Base-by-base conservation (phyloP, 1,140 invertebrate species). In the Microplitis demolitor region DNA sequence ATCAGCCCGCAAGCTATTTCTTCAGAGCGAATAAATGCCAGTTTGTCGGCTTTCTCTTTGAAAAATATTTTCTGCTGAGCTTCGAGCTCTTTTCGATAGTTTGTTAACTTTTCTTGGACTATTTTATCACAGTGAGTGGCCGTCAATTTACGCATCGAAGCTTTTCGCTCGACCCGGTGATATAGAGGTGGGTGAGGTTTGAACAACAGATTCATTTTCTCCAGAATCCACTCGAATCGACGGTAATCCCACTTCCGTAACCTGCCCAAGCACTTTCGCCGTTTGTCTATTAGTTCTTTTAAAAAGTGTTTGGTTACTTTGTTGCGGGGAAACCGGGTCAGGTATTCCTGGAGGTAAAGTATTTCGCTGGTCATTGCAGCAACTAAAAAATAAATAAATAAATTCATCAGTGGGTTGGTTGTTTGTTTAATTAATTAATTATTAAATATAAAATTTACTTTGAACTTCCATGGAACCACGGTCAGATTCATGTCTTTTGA, bases 141-240 rank as follows among this genome's bases (percentile, higher is more conserved):
- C 0, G 91, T 93, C 72, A 94, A 78, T 82, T 89, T 91, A 63
- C 87, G 87, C 13, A 93, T 78, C 0, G 91, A 92, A 61, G 91
- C 89, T 79, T 93, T 94, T 61, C 91, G 88, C 4, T n/a, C 50
- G 31, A 45, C 31, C 4, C 11, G 61, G 53, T 63, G 11, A 13
- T 79, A 87, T 85, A 90, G 91, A 89, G 84, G 77, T 4, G 93
- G 91, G 71, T 86, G 81, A 33, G 90, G 90, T 79, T 92, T 92
- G 78, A 94, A 96, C 51, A 91, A 87, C 73, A 97, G 87, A 77
- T 95, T 91, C 1, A 97, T 83, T 80, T 91, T 90, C 77, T 96
- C 93, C 6, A 96, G 79, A n/a, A 97, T 77, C 93, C 94, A 97
- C 83, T 96, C 93, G 83, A 94, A 97, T 60, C 92, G 90, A 76